Percentiles rank a stretch among this genome's conserved stretches.
phyloP scores from a whole-genome alignment of 2,113 vertebrate species.

The Perca flavescens region DNA sequence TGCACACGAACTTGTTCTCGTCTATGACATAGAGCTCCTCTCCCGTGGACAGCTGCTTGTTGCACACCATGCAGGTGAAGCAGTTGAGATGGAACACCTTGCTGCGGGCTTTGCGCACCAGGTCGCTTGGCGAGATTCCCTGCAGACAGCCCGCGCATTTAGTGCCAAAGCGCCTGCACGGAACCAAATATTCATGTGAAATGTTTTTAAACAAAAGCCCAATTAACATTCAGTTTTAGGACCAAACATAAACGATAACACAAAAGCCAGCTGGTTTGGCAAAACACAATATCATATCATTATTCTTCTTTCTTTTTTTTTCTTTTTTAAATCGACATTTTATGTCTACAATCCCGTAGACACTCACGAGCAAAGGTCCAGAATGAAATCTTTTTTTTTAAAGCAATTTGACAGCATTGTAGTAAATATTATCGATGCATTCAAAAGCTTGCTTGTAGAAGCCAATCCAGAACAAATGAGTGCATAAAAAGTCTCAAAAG shows the following conservation, averaged over 20 bases:
- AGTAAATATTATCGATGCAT: no score
- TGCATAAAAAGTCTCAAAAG: no score
- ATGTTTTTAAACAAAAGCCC: neutral
- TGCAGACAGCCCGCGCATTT: conserved; percentile 97
- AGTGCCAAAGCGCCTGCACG: conserved; percentile 92
- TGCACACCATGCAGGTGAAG: conserved; percentile 99
- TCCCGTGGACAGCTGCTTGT: conserved; percentile 98
- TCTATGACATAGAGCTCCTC: conserved; percentile 98
- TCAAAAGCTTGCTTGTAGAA: no score
- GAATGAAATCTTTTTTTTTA: no score
- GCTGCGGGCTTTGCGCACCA: conserved; percentile 95
- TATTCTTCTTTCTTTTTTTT: neutral
- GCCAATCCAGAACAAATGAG: no score
- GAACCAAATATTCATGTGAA: neutral
- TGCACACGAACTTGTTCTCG: conserved; percentile 99
- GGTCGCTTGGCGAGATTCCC: conserved; percentile 96
- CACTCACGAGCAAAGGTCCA: no score
- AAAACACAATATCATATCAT: neutral
- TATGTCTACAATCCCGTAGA: neutral
- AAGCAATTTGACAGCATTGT: no score
- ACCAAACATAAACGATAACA: neutral
- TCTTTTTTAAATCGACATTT: neutral
- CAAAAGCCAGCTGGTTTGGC: neutral
- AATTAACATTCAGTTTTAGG: neutral
- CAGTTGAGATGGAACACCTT: conserved; percentile 99